These are phyloP conservation scores for Oncorhynchus kisutch DNA, from an alignment of 2,113 vertebrate genomes.

Conservation along the genomic window DNA sequence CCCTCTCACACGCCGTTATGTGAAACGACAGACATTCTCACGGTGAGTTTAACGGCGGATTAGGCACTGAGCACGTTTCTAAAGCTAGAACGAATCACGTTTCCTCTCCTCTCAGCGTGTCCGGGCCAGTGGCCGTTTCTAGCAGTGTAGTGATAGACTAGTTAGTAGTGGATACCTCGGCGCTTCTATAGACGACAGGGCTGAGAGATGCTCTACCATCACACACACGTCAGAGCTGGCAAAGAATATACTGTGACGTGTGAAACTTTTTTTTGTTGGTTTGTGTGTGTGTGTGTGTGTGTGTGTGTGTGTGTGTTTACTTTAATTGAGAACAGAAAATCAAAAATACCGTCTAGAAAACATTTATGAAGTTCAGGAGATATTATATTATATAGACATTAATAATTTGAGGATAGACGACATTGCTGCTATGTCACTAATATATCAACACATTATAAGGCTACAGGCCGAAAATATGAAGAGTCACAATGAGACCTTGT, in stretches of 20 bases:
- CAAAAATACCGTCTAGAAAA: no score
- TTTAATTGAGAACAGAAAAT: no score
- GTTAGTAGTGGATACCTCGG: conserved; percentile 56
- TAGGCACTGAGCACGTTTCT: conserved; percentile 70
- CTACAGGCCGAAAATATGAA: no score
- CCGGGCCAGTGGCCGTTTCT: conserved; percentile 25
- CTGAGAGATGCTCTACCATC: no score
- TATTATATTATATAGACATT: no score
- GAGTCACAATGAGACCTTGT: no score
- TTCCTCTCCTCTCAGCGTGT: conserved; percentile 63
- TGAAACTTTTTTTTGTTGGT: conserved; percentile 49
- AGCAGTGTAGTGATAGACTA: conserved; percentile 42
- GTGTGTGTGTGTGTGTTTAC: background rate
- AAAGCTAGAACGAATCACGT: conserved; percentile 86
- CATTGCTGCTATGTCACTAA: no score
- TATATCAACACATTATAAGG: no score
- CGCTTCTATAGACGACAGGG: no score
- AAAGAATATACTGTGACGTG: conserved; percentile 52
- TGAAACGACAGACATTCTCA: conserved; percentile 80
- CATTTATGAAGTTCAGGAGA: no score
- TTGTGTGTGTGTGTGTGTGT: no score
- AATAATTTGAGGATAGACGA: no score
- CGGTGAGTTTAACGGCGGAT: conserved; percentile 80
- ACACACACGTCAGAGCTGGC: background rate
- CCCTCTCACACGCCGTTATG: conserved; percentile 64